Percentiles rank a stretch among this genome's conserved stretches.
phyloP scores from a whole-genome alignment of 1,140 invertebrate genomes.

The Drosophila fuyamai region DNA sequence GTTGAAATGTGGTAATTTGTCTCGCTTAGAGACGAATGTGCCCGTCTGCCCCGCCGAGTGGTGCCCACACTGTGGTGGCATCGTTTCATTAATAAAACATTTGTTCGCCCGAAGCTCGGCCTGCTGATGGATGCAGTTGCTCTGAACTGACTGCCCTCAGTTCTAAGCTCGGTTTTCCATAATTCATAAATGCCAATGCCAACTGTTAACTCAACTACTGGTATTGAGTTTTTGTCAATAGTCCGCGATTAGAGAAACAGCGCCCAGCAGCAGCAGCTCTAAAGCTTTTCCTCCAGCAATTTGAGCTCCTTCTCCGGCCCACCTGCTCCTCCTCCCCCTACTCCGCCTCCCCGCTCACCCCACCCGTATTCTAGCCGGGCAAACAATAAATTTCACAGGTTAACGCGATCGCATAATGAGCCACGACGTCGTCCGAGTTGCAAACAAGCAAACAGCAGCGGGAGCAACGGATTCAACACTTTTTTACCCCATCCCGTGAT shows the following conservation, averaged over 20 bases:
- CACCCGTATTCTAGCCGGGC: constrained; percentile 55
- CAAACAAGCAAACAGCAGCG: constrained; percentile 67
- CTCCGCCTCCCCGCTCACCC: background rate
- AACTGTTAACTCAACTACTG: constrained; percentile 76
- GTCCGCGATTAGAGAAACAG: constrained; percentile 64
- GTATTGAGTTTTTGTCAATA: constrained; percentile 83
- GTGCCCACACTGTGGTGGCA: constrained; percentile 57
- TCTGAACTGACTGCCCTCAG: background rate
- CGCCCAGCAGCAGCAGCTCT: constrained; percentile 7
- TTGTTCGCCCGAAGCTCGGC: constrained; percentile 64
- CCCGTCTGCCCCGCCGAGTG: constrained; percentile 25
- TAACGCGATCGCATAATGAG: constrained; percentile 84
- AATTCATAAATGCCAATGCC: constrained; percentile 80
- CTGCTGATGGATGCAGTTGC: constrained; percentile 21
- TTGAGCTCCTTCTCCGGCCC: constrained; percentile 6
- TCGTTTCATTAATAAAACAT: constrained; percentile 81
- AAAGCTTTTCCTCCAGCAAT: constrained; percentile 14
- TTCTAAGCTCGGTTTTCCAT: constrained; percentile 63
- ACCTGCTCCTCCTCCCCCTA: constrained; percentile 1
- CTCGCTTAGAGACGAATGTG: constrained; percentile 73
- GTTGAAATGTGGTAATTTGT: constrained; percentile 83
- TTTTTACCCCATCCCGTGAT: constrained; percentile 48
- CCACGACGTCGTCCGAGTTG: constrained; percentile 57
- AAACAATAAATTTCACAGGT: constrained; percentile 84
- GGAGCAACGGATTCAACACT: constrained; percentile 74